Conservation (phyloP, 35 echinoderm and acorn worm species). For the Apostichopus parvimensis region DNA sequence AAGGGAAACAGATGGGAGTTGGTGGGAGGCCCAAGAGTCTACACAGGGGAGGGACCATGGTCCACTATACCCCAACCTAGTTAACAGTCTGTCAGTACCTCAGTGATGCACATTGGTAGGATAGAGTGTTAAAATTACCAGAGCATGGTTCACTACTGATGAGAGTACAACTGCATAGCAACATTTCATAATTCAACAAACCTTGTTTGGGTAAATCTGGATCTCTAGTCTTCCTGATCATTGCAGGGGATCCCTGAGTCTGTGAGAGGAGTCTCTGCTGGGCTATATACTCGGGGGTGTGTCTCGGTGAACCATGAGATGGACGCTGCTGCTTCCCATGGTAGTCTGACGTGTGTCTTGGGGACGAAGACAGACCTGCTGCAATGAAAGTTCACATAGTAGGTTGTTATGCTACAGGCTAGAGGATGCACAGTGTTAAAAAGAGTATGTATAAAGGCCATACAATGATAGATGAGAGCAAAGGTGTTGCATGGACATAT, state of each 20-base stretch:
- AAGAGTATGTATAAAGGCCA: no score
- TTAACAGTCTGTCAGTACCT: no score
- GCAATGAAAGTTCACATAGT: neutral
- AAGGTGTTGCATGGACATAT: no score
- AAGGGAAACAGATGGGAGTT: no score
- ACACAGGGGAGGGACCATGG: no score
- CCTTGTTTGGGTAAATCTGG: conserved; percentile 38
- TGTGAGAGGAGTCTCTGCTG: conserved; percentile 46
- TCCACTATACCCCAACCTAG: no score
- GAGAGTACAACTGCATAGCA: neutral
- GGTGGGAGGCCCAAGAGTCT: no score
- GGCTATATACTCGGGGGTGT: conserved; percentile 41
- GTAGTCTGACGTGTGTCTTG: conserved; percentile 33
- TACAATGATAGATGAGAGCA: no score
- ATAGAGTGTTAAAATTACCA: no score
- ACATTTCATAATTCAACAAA: neutral
- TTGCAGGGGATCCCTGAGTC: conserved; percentile 18
- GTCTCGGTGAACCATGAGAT: conserved; percentile 35
- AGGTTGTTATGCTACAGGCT: neutral
- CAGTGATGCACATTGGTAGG: no score
- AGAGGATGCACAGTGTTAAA: no score
- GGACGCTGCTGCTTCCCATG: conserved; percentile 26
- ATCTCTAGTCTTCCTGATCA: conserved; percentile 39
- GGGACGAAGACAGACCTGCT: conserved; percentile 3
- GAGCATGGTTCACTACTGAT: no score